Evolutionary conservation across 2,888 invertebrate species (phyloP), one percentile per base, ranked within the genome.

Genomic region (Nebria brevicollis): DNA sequence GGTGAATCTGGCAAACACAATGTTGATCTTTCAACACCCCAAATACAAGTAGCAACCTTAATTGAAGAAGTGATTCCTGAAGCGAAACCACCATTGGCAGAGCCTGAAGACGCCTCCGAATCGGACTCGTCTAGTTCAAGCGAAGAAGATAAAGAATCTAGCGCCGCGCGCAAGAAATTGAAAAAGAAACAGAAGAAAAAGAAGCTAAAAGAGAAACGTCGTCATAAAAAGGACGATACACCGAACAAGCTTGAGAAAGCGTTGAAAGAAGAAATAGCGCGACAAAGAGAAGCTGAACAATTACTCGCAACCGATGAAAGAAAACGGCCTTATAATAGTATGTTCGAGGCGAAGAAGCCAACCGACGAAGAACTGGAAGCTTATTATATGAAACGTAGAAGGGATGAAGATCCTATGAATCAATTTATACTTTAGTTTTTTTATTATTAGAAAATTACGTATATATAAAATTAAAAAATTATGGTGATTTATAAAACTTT

Each of bases 311-410:
- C 95, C 84, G 97, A 98, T 87, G 99, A 99, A 86, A 91, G 98
- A 15, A 97, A 98, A 86, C 92, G 98, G 2, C 94, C 96, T 0
- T 99, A 98, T 89, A 98, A 99, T 89, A 97, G 97, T 86, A 96
- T 96, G 94, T 94, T 92, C 83, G 94, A 95, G 85, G 94, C 93
- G 0, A 95, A 95, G 85, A 95, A 94, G 82, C 97, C 97, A 0
- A 95, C 97, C 0, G 96, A 96, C 82, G 96, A 97, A 83, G 97
- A 99, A 88, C 92, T 98, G 87, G 98, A 99, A 88, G 97, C 97
- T 0, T 98, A 95, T 90, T 94, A 95, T 87, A 94, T 97, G 91
- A 98, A 97, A 88, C 91, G 95, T 77, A 90, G 92, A 77, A 91
- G 96, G 68, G 94, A 94, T 0, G 97, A 97, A 84, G 99, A 99